Conservation (phyloP, 2,888 invertebrate genomes). For the Tipula helvola region DNA sequence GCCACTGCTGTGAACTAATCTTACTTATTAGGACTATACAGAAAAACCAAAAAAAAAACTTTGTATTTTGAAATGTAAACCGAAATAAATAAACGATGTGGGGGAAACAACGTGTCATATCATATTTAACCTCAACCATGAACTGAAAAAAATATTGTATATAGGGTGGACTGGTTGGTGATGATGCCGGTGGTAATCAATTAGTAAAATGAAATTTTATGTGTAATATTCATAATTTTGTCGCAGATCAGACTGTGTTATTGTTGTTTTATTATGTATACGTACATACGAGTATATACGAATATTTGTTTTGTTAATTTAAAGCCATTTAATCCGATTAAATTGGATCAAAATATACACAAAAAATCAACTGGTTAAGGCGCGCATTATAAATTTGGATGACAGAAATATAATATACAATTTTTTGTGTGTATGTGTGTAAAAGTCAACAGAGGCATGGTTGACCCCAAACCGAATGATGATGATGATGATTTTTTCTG, state of each 20-base stretch:
- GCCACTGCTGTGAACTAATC: neutral
- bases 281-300: neutral
- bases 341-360: neutral
- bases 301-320: neutral
- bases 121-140: neutral
- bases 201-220: neutral
- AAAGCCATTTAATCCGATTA: neutral
- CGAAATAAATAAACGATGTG: neutral
- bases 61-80: neutral
- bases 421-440: neutral
- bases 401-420: neutral
- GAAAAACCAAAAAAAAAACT: neutral
- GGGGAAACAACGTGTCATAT: neutral
- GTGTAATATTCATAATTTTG: neutral
- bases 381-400: neutral
- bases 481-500: neutral
- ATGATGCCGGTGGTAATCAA: neutral
- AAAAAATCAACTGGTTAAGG: neutral
- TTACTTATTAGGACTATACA: neutral
- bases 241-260: neutral
- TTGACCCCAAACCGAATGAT: neutral
- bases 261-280: neutral
- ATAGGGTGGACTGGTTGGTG: neutral
- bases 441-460: neutral
- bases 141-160: too few species aligned